These are phyloP conservation scores for Hydrozoanthus tunicans DNA, from an alignment of 64 coral and sea anemone genomes.

Conservation along the genomic window DNA sequence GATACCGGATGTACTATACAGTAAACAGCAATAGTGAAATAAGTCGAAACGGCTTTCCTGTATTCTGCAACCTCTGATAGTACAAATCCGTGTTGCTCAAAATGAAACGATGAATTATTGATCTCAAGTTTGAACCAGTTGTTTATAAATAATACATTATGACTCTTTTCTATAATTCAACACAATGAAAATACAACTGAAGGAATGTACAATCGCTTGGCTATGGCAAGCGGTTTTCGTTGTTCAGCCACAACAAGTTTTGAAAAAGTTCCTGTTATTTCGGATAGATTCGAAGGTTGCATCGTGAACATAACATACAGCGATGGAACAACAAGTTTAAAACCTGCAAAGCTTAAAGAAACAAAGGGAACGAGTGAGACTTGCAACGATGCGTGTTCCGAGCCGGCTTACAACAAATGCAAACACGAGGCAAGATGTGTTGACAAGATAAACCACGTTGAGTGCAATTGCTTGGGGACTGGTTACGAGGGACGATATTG, in stretches of 20 bases:
- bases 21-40: neutral
- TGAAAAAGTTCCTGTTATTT: neutral
- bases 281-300: slow-evolving; percentile 44
- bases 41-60: neutral
- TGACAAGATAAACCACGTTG: slow-evolving; percentile 53
- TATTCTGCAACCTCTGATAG: neutral
- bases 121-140: slow-evolving; percentile 57
- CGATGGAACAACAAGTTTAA: neutral
- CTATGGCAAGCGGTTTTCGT: neutral
- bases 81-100: slow-evolving; percentile 37
- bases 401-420: slow-evolving; percentile 57
- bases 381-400: slow-evolving; percentile 25
- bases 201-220: neutral
- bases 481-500: slow-evolving; percentile 88
- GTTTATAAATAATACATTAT: slow-evolving; percentile 58
- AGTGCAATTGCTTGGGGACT: slow-evolving; percentile 84
- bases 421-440: slow-evolving; percentile 68
- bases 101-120: slow-evolving; percentile 48
- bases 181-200: slow-evolving; percentile 15
- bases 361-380: slow-evolving; percentile 2
- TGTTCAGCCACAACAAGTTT: neutral
- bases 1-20: neutral
- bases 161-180: slow-evolving; percentile 39
- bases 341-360: slow-evolving; percentile 5
- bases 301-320: slow-evolving; percentile 24